Percentiles rank a stretch among this genome's conserved stretches.
These are phyloP conservation scores for Torymus tubicola DNA, from an alignment of 2,888 invertebrate species.

Conservation along the genomic window DNA sequence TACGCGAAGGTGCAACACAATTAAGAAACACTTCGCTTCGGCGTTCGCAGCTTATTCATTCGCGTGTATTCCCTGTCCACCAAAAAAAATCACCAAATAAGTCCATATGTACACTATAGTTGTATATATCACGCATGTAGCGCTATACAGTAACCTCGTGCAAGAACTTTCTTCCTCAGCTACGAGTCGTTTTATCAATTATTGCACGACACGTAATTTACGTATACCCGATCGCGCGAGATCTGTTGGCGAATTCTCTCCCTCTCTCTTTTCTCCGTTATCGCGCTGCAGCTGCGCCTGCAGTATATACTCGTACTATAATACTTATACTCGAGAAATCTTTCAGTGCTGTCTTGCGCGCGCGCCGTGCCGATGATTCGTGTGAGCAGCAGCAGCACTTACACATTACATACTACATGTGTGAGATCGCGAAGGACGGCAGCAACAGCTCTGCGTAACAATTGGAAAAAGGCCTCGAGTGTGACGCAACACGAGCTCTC, in stretches of 20 bases:
- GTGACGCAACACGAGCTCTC: no score
- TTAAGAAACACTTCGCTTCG: no score
- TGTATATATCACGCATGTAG: neutral
- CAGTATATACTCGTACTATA: no score
- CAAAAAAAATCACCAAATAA: no score
- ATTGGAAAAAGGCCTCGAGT: conserved; percentile 10
- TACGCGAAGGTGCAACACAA: no score
- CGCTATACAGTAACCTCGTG: neutral
- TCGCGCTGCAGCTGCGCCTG: neutral
- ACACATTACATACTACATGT: no score
- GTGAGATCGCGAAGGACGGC: neutral
- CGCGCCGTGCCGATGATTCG: no score
- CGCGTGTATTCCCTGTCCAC: no score
- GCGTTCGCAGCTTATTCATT: no score
- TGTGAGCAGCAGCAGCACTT: no score
- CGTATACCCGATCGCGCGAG: neutral
- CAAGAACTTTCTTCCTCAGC: neutral
- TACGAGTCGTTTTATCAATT: conserved; percentile 23
- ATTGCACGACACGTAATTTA: conserved; percentile 8
- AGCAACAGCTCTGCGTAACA: conserved; percentile 21
- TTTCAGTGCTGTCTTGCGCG: neutral
- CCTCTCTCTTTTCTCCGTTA: neutral
- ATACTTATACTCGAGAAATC: neutral
- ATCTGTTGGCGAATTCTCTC: neutral
- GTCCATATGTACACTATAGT: no score